Conservation (phyloP, 2,113 vertebrate species). For the Apistogramma diplotaenia region DNA sequence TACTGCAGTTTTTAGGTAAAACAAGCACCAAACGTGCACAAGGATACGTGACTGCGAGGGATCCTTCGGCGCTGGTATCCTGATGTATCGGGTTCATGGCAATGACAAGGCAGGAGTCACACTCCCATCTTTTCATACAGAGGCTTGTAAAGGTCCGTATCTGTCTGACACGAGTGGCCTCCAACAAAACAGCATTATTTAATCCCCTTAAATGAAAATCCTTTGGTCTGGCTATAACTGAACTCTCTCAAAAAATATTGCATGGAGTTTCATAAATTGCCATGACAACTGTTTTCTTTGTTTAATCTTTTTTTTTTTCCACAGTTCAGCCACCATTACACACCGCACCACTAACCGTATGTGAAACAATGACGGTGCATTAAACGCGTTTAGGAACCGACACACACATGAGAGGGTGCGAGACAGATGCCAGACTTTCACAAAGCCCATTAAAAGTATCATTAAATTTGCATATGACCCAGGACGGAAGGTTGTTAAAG, state of each 20-base stretch:
- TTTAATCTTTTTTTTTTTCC: background rate
- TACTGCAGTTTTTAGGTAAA: too few relatives aligned
- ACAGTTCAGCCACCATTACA: background rate
- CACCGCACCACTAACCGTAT: background rate
- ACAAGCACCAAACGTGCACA: too few relatives aligned
- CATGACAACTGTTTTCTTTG: background rate
- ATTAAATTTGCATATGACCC: constrained; percentile 50
- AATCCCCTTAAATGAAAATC: background rate
- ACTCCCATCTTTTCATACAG: background rate
- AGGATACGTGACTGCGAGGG: too few relatives aligned
- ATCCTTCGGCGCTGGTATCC: too few relatives aligned
- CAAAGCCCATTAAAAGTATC: constrained; percentile 54
- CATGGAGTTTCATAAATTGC: background rate
- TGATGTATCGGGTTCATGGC: too few relatives aligned
- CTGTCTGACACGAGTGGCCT: background rate
- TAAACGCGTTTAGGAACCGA: background rate
- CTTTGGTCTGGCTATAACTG: background rate
- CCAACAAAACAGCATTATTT: background rate
- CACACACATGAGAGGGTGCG: constrained; percentile 6
- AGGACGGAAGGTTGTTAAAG: constrained; percentile 28
- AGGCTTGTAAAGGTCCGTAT: background rate
- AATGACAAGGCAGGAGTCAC: too few relatives aligned
- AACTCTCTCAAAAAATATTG: background rate
- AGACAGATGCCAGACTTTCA: constrained; percentile 38
- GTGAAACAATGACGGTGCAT: background rate